Evolutionary conservation across 2,888 invertebrate species (phyloP).

Genomic region (Gerris lacustris): DNA sequence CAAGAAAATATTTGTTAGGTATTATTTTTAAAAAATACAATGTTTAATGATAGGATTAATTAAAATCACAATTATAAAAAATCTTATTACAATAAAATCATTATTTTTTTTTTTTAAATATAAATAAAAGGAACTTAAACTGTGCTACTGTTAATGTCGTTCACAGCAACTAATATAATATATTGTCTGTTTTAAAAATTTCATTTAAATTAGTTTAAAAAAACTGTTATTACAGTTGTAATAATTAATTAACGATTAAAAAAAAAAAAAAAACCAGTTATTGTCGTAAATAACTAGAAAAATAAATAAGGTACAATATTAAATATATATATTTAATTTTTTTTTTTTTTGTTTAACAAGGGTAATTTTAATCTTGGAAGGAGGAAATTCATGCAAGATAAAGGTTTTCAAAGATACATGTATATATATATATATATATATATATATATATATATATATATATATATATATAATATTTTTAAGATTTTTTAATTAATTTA

Average conservation of each 20-base stretch:
- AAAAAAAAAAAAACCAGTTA: background rate
- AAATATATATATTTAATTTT: background rate
- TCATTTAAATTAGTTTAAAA: background rate
- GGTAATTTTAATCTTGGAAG: background rate
- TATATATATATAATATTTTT: too few relatives aligned
- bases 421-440: too few relatives aligned
- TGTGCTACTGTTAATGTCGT: slow-evolving; percentile 20
- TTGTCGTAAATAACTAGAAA: background rate
- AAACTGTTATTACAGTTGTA: background rate
- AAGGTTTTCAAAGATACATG: too few relatives aligned
- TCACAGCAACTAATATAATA: slow-evolving; percentile 27
- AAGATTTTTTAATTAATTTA: too few relatives aligned
- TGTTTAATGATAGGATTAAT: too few relatives aligned
- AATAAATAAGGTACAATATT: background rate
- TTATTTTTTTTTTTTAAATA: too few relatives aligned
- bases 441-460: too few relatives aligned
- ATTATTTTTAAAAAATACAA: too few relatives aligned
- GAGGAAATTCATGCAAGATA: background rate
- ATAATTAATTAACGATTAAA: background rate
- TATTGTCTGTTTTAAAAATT: slow-evolving; percentile 3
- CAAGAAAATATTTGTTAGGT: too few relatives aligned
- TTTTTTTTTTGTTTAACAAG: background rate
- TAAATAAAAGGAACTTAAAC: background rate
- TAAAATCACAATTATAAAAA: too few relatives aligned
- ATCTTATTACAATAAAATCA: too few relatives aligned